Evolutionary conservation across 1,140 invertebrate species (phyloP).

Genomic region (Nomia melanderi): DNA sequence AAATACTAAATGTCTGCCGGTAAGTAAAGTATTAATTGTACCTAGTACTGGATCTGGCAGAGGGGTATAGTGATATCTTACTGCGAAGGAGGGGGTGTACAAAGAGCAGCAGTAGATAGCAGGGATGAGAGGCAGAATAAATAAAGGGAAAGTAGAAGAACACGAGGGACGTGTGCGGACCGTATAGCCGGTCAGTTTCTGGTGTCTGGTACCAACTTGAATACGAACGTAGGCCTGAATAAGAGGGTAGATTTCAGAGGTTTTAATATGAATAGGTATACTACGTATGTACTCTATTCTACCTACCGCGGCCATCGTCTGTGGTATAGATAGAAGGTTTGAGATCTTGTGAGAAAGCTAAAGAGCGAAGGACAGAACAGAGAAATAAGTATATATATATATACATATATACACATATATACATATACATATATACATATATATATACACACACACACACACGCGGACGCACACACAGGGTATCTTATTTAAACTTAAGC

Average conservation of each 20-base stretch:
- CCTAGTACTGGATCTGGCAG: conserved; percentile 5
- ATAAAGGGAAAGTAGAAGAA: conserved; percentile 47
- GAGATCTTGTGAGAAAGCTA: conserved; percentile 13
- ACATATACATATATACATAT: neutral
- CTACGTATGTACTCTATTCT: conserved; percentile 30
- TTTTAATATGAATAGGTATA: conserved; percentile 56
- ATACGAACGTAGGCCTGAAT: conserved; percentile 37
- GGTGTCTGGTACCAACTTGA: conserved; percentile 35
- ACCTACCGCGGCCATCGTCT: conserved; percentile 16
- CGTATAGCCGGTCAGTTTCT: conserved; percentile 37
- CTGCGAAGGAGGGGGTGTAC: too few species aligned
- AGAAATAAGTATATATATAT: too few species aligned
- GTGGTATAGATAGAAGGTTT: conserved; percentile 15
- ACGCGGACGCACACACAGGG: too few species aligned
- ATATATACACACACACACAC: too few species aligned
- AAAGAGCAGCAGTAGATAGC: neutral
- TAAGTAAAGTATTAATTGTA: conserved; percentile 18
- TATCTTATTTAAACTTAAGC: too few species aligned
- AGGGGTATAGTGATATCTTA: conserved; percentile 19
- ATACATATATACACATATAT: conserved; percentile 1
- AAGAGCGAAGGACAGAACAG: neutral
- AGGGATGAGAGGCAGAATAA: conserved; percentile 14
- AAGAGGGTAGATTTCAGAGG: conserved; percentile 37
- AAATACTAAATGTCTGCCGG: too few species aligned
- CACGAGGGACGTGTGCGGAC: conserved; percentile 21